Base-by-base conservation (phyloP, 2,888 invertebrate genomes). In the Luperina nickerlii region DNA sequence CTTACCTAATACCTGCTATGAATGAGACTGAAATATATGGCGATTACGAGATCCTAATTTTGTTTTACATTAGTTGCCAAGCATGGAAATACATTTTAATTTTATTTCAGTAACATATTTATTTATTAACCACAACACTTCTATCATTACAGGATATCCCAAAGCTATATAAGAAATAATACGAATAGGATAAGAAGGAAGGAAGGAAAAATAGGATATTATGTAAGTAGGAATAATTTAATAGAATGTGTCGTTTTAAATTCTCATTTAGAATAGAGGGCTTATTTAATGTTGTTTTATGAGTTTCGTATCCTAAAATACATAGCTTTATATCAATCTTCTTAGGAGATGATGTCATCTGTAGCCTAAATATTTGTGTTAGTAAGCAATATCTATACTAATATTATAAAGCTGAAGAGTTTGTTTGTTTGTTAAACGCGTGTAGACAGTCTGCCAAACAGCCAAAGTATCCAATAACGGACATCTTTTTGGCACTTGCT, bases 401-500 rank as follows among this genome's bases (percentile, higher is more conserved):
- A n/a, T n/a, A n/a, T n/a, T n/a, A n/a, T n/a, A n/a, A n/a, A n/a
- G n/a, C n/a, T n/a, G n/a, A n/a, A n/a, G n/a, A n/a, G n/a, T n/a
- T n/a, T n/a, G n/a, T n/a, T n/a, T n/a, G n/a, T n/a, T n/a, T n/a
- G n/a, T n/a, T n/a, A n/a, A n/a, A 32, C 32, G 48, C 24, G 18
- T 73, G 51, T 24, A 13, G 24, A 45, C 62, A 65, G 27, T 27
- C 27, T 81, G 85, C 73, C 77, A 81, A 85, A 65, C 32, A 66
- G 0, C 15, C 51, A 78, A 71, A 71, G 42, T 48, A 57, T 66
- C 18, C 13, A 60, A 74, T 54, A 76, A 60, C 54, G 27, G 27
- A 67, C 57, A 79, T 79, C 68, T 67, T 20, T 80, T 74, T 85
- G 77, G 79, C 86, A 79, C 62, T 38, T 57, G 20, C 9, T 48